These are phyloP conservation scores for Plagodis pulveraria DNA, from an alignment of 2,888 invertebrate species.

Conservation along the genomic window DNA sequence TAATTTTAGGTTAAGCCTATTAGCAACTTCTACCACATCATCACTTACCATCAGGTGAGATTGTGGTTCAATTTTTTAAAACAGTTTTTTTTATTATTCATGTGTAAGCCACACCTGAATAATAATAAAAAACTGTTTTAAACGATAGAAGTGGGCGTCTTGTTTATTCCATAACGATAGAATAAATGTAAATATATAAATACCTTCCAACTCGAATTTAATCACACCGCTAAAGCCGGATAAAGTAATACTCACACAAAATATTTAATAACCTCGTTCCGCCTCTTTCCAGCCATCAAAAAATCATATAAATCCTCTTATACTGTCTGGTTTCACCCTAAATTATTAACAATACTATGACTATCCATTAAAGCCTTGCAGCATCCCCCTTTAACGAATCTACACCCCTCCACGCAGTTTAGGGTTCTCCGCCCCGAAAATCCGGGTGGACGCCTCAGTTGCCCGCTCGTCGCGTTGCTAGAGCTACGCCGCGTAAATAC, in stretches of 20 bases:
- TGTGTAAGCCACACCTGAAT: too few relatives aligned
- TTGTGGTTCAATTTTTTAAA: too few relatives aligned
- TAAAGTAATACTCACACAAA: background rate
- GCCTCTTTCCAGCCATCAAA: conserved; percentile 32
- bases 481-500: conserved; percentile 19
- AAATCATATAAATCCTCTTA: conserved; percentile 47
- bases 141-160: too few relatives aligned
- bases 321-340: conserved; percentile 40
- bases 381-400: conserved; percentile 38
- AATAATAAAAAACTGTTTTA: too few relatives aligned
- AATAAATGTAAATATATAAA: too few relatives aligned
- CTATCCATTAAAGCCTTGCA: conserved; percentile 40
- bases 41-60: too few relatives aligned
- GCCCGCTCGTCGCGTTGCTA: conserved; percentile 22
- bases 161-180: too few relatives aligned
- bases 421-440: conserved; percentile 52
- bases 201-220: background rate
- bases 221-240: conserved; percentile 18
- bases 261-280: conserved; percentile 23
- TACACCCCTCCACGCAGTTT: conserved; percentile 50
- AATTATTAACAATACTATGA: conserved; percentile 48
- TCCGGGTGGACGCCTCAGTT: conserved; percentile 42
- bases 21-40: too few relatives aligned
- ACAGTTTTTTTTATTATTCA: too few relatives aligned
- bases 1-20: too few relatives aligned